phyloP scores from a whole-genome alignment of 2,888 invertebrate species.

The Callinectes sapidus region DNA sequence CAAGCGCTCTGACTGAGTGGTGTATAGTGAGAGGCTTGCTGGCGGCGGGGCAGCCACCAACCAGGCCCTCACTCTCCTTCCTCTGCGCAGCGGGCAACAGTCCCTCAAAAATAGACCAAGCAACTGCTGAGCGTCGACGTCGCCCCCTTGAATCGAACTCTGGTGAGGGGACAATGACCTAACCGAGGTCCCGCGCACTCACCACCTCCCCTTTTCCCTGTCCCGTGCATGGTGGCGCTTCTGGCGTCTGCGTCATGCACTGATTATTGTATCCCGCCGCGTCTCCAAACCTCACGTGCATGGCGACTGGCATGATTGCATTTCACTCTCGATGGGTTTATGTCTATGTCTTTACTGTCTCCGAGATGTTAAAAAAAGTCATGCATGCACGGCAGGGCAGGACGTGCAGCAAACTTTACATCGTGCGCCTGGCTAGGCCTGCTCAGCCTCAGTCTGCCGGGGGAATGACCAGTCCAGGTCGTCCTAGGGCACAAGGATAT shows the following conservation, averaged over 20 bases:
- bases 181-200: slow-evolving; percentile 53
- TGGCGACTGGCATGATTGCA: slow-evolving; percentile 28
- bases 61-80: slow-evolving; percentile 27
- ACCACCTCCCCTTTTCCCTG: slow-evolving; percentile 38
- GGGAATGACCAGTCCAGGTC: slow-evolving; percentile 7
- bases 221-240: slow-evolving; percentile 27
- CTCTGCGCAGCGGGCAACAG: slow-evolving; percentile 56
- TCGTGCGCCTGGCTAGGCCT: background rate
- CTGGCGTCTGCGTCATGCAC: slow-evolving; percentile 39
- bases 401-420: background rate
- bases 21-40: slow-evolving; percentile 32
- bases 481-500: background rate
- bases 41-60: slow-evolving; percentile 20
- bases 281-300: background rate
- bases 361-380: background rate
- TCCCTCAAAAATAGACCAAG: slow-evolving; percentile 63
- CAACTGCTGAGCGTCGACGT: slow-evolving; percentile 56
- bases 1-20: slow-evolving; percentile 15
- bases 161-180: slow-evolving; percentile 64
- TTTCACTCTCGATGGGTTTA: background rate
- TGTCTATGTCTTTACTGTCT: background rate
- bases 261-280: slow-evolving; percentile 42
- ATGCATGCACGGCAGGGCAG: background rate
- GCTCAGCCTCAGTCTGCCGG: background rate
- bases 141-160: slow-evolving; percentile 57